Base-by-base conservation (phyloP, 2,888 invertebrate species). In the Melipona beecheii region DNA sequence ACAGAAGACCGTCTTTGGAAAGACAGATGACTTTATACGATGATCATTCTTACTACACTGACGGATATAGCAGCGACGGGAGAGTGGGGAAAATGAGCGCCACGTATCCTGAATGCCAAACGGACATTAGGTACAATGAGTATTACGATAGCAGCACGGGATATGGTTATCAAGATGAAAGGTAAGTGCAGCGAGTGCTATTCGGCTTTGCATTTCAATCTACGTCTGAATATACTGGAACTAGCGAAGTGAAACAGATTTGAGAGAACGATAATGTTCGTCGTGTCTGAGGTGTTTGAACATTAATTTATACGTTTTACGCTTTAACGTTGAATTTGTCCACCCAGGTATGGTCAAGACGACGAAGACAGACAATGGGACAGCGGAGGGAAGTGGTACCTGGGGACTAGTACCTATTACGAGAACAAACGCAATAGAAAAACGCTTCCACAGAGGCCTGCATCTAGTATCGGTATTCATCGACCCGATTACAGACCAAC, bases 21-120 rank as follows among this genome's bases (percentile, higher is more conserved):
- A 95, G 97, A 91, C 98, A 98, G 95, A 96, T 96, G 85, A 97
- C 97, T 65, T 94, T 97, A 90, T 97, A 97, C 92, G 97, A 97
- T 93, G 97, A 97, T 92, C 95, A 96, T 89, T 95, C 95, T 88
- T 96, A 96, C 90, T 96, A 95, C 90, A 94, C 95, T 82, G 93
- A 94, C 79, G 94, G 92, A 82, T 95, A 94, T 77, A 81, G 86
- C 74, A 92, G 89, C 81, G 92, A 94, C 80, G 88, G 91, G 52
- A 91, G 91, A 83, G 83, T 90, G 75, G 89, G 90, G 36, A 93
- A 93, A 90, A 93, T 94, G 92, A 93, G 92, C 83, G 92, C 93
- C 72, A 92, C 93, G 82, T 94, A 94, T 90, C 93, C 93, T 36
- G 94, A 94, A 89, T 92, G 91, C 86, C 92, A 92, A 78, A 93